Base-by-base conservation (phyloP, 2,888 invertebrate genomes). In the Machimus atricapillus region DNA sequence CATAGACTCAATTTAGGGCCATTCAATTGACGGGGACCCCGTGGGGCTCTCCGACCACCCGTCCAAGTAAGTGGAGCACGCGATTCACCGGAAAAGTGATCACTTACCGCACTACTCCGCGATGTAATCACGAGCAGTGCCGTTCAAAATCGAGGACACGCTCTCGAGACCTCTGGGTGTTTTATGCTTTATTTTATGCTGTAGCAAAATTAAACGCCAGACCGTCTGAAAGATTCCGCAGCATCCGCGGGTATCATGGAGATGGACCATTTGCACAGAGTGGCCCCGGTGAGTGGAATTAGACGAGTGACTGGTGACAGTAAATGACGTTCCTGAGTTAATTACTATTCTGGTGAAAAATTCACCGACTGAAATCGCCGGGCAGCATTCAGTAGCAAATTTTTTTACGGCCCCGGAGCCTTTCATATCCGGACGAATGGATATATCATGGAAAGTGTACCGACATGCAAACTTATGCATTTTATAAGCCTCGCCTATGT, bases 401-500 rank as follows among this genome's bases (percentile, higher is more conserved):
- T 78, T 78, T 77, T 78, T n/a, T 40, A 43, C 1, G 14, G 7
- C 46, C 40, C 23, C 16, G 78, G 6, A 78, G 78, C 66, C 27
- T 77, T 19, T 78, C 78, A 78, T 78, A 78, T 78, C 43, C 78
- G 78, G 43, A 8, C 78, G 78, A 78, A 43, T 78, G 78, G 78
- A 78, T 78, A 78, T 78, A 78, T 78, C 78, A 78, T 78, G 78
- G 43, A 43, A 43, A 78, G 23, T 43, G 78, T 78, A 40, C 77
- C 77, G 37, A 77, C 77, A 77, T 78, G 78, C 43, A 43, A 78
- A 78, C 78, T 78, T 78, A 78, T 78, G 78, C 78, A 78, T 78
- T 78, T 78, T 78, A 78, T 78, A 78, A 43, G 78, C 40, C 77
- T 78, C 78, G 78, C 78, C 78, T 78, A 78, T 78, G 78, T 78